phyloP scores from a whole-genome alignment of 2,797 vertebrate genomes.

The Hydrocynus forskahlii region DNA sequence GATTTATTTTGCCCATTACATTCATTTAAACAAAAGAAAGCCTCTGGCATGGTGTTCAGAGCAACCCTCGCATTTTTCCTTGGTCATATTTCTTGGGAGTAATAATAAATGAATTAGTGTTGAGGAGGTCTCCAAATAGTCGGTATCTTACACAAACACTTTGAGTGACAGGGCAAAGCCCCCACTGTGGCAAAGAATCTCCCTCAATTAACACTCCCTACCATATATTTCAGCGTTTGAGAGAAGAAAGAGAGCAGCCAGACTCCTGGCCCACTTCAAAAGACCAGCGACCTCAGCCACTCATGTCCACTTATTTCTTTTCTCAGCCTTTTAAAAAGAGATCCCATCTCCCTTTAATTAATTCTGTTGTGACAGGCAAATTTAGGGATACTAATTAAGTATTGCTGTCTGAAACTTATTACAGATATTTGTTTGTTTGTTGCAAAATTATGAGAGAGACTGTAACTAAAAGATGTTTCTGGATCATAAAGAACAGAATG shows the following conservation, averaged over 20 bases:
- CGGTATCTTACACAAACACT: slow-evolving; percentile 81
- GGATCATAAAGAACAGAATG: slow-evolving; percentile 64
- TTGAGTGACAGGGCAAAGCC: slow-evolving; percentile 71
- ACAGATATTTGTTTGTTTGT: background rate
- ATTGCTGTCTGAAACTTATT: slow-evolving; percentile 8
- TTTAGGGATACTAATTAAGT: slow-evolving; percentile 12
- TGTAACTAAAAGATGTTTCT: background rate
- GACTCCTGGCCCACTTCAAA: slow-evolving; percentile 67
- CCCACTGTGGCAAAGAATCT: slow-evolving; percentile 80
- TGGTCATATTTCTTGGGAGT: slow-evolving; percentile 69
- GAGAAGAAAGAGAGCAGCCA: slow-evolving; percentile 54
- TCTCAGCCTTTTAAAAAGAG: slow-evolving; percentile 4
- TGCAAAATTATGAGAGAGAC: background rate
- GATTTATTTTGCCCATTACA: slow-evolving; percentile 57
- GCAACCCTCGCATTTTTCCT: slow-evolving; percentile 55
- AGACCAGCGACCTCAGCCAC: slow-evolving; percentile 63
- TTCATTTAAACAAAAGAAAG: slow-evolving; percentile 58
- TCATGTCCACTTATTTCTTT: slow-evolving; percentile 24
- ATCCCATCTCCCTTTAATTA: slow-evolving; percentile 30
- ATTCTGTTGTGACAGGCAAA: background rate
- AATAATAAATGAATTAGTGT: slow-evolving; percentile 80
- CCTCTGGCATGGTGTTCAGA: slow-evolving; percentile 55
- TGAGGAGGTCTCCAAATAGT: slow-evolving; percentile 77
- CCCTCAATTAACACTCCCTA: slow-evolving; percentile 81
- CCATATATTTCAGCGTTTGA: slow-evolving; percentile 71